phyloP scores from a whole-genome alignment of 2,113 vertebrate species.

The Alouatta palliata region DNA sequence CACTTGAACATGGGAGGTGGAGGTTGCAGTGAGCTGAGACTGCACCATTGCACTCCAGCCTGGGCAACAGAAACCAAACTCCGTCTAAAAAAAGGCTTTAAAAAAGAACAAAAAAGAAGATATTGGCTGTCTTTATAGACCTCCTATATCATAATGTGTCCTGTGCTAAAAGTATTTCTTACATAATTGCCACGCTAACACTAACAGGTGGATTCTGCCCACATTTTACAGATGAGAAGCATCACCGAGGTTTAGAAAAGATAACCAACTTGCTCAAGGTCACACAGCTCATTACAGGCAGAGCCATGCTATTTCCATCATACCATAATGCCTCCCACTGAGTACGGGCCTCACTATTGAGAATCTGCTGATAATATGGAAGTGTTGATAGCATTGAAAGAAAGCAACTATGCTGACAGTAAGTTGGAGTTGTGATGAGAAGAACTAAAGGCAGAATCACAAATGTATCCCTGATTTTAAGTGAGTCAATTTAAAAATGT shows the following conservation, averaged over 20 bases:
- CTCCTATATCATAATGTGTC: not conserved
- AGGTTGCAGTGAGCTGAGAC: too few species aligned
- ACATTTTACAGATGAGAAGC: constrained; percentile 3
- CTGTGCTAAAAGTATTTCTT: constrained; percentile 33
- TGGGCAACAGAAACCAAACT: too few species aligned
- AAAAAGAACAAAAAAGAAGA: not conserved
- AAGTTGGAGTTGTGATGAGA: not conserved
- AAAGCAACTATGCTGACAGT: not conserved
- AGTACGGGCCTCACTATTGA: not conserved
- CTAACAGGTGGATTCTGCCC: not conserved
- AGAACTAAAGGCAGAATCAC: not conserved
- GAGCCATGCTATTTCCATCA: not conserved
- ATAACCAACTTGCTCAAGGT: constrained; percentile 7
- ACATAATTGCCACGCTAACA: not conserved
- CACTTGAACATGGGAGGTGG: too few species aligned
- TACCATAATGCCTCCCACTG: not conserved
- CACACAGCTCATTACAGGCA: not conserved
- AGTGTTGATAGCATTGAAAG: not conserved
- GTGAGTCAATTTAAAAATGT: not conserved
- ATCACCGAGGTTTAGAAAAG: not conserved
- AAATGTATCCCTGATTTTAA: not conserved
- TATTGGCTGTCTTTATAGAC: not conserved
- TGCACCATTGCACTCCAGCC: too few species aligned
- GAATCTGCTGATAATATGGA: not conserved
- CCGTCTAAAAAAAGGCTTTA: not conserved